A percentile compares a stretch with the other conserved stretches of the same genome.
These are phyloP conservation scores for Sporophila hypoxantha DNA, from an alignment of 2,113 vertebrate species.

Conservation along the genomic window DNA sequence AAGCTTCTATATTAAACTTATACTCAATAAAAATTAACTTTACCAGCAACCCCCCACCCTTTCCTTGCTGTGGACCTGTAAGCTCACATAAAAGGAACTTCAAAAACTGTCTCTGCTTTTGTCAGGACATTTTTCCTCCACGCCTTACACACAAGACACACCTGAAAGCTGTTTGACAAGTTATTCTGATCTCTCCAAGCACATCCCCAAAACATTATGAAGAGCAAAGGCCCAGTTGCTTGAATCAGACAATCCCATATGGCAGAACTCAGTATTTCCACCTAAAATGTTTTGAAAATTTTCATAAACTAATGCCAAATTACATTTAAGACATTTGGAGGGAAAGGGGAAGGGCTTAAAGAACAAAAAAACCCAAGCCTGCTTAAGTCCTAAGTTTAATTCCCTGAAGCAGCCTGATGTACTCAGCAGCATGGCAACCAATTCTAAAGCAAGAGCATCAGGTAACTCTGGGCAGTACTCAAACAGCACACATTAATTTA, in stretches of 20 bases:
- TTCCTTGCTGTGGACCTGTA: not conserved
- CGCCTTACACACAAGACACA: slow-evolving; percentile 5
- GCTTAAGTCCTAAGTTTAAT: not conserved
- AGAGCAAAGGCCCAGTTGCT: not conserved
- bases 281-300: not conserved
- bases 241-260: not conserved
- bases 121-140: slow-evolving; percentile 41
- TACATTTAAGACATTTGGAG: not conserved
- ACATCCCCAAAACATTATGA: not conserved
- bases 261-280: not conserved
- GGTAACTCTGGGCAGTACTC: not conserved
- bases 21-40: slow-evolving; percentile 1
- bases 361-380: not conserved
- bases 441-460: not conserved
- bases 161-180: slow-evolving; percentile 46
- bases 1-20: not conserved
- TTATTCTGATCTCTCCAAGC: slow-evolving; percentile 44
- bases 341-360: not conserved
- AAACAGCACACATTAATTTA: not conserved
- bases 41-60: not conserved
- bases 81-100: slow-evolving; percentile 44
- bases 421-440: not conserved
- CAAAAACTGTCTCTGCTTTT: slow-evolving; percentile 37
- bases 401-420: not conserved
- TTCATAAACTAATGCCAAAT: not conserved